Base-by-base conservation (phyloP, 2,113 vertebrate species). In the Pteruthius melanotis region DNA sequence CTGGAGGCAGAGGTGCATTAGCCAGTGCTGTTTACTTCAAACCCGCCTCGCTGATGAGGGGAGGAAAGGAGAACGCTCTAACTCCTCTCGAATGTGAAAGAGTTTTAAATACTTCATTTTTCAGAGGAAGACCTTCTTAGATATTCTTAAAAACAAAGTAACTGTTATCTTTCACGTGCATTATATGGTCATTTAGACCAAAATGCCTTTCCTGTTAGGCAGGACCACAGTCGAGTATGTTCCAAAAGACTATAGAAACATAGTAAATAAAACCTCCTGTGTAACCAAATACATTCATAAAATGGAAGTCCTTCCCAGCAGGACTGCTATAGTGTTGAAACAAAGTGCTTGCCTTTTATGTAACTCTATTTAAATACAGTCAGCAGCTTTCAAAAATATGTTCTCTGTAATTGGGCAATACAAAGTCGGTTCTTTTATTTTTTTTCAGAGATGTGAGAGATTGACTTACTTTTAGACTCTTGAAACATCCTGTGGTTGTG, bases 1-100 rank as follows among this genome's bases (percentile, higher is more conserved):
- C 21, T 3, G 1, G 40, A 30, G 57, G 2, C 39, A 17, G 31
- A 27, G 24, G 2, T 10, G 16, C 11, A 0, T 42, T 8, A 8
- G 35, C 12, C 19, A 39, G 13, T 3, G 15, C 7, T 28, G 0
- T 19, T 66, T 44, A 6, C 30, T 60, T 18, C 61, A 31, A 28
- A 71, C 27, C 13, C 15, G 21, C 22, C 19, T 44, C 7, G 7
- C 15, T 24, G 22, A 1, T 70, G 30, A 15, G 15, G 10, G 3
- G 6, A 15, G 23, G 50, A 16, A 19, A 9, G 16, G 30, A 52
- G 56, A 49, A n/a, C 2, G 1, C 11, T 23, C 17, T 31, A 44
- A 7, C 13, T 56, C 28, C 26, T 63, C 31, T 30, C 8, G 5
- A 14, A 21, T 39, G 17, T 49, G 39, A 69, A 75, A 87, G 13